These are phyloP conservation scores for Actenoides lindsayi DNA, from an alignment of 2,113 vertebrate genomes.

Conservation along the genomic window DNA sequence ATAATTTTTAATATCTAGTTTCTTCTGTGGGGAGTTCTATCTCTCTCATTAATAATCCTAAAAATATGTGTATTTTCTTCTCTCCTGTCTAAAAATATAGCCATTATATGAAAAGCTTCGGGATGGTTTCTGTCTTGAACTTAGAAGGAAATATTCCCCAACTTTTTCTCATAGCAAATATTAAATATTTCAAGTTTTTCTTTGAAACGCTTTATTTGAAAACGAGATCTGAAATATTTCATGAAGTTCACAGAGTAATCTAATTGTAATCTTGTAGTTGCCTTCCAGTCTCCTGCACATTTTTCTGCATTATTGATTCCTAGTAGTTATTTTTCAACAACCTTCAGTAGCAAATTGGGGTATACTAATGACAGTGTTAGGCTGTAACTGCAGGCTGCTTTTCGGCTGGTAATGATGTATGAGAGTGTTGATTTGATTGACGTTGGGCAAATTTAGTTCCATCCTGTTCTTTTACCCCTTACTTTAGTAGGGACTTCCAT, in stretches of 20 bases:
- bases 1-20: slow-evolving; percentile 28
- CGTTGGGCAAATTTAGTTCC: neutral
- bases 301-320: neutral
- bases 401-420: neutral
- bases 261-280: neutral
- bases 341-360: neutral
- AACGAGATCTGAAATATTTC: neutral
- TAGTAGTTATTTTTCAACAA: neutral
- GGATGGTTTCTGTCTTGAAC: neutral
- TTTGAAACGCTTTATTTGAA: neutral
- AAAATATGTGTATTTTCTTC: neutral
- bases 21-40: neutral
- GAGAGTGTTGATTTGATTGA: neutral
- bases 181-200: neutral
- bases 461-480: neutral
- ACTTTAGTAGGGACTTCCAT: neutral
- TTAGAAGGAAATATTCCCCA: neutral
- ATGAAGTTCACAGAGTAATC: neutral
- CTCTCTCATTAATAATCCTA: neutral
- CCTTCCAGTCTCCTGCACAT: neutral
- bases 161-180: neutral
- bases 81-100: neutral
- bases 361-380: neutral
- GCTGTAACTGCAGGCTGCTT: neutral
- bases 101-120: neutral